Conservation (phyloP, 2,113 vertebrate genomes). For the Noturus placidus region DNA sequence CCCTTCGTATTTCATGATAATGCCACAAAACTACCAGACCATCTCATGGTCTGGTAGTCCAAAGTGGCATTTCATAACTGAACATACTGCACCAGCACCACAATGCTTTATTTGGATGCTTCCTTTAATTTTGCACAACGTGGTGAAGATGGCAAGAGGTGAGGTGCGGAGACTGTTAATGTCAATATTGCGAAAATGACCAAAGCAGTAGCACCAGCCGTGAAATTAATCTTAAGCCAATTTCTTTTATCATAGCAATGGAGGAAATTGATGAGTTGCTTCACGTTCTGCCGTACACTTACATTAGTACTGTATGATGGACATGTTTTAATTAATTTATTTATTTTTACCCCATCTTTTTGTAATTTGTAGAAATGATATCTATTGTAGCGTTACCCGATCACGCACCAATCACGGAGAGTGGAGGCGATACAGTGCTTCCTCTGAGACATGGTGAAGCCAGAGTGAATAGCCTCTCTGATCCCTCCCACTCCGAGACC, state of each 20-base stretch:
- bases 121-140: neutral
- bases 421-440: neutral
- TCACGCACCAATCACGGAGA: neutral
- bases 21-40: neutral
- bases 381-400: neutral
- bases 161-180: neutral
- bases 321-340: fast-evolving
- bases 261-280: neutral
- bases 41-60: too few species aligned
- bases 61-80: too few species aligned
- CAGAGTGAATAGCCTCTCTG: neutral
- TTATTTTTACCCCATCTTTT: neutral
- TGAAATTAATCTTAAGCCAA: neutral
- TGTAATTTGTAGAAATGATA: neutral
- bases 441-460: neutral
- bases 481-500: neutral
- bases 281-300: neutral
- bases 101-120: neutral
- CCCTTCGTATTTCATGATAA: conserved; percentile 8
- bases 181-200: neutral
- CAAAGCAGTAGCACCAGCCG: neutral
- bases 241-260: neutral
- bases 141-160: neutral
- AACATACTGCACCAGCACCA: neutral
- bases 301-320: neutral